A percentile compares a stretch with the other conserved stretches of the same genome.
phyloP scores from a whole-genome alignment of 2,113 vertebrate genomes.

The Mus pahari region DNA sequence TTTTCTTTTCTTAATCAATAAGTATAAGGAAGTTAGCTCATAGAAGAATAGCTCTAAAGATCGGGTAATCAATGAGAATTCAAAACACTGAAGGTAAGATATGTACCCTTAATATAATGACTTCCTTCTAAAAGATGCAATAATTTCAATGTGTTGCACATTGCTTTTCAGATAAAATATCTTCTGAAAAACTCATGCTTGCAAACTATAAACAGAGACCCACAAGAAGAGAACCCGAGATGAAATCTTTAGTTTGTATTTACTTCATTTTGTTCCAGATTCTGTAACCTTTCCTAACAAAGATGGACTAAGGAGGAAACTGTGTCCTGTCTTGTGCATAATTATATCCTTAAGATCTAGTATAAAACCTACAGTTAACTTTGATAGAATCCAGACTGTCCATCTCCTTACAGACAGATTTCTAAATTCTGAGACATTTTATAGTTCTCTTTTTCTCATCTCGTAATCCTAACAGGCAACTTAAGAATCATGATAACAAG shows the following conservation, averaged over 20 bases:
- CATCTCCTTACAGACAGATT: background rate
- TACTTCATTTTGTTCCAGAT: background rate
- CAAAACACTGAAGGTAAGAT: slow-evolving; percentile 26
- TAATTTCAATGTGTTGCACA: background rate
- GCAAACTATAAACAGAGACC: background rate
- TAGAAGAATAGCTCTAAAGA: background rate
- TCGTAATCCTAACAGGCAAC: background rate
- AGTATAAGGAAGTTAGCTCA: background rate
- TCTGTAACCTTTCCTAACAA: background rate
- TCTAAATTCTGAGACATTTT: slow-evolving; percentile 42
- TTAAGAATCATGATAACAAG: background rate
- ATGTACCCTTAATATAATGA: background rate
- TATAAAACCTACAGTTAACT: background rate
- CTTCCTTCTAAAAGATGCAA: slow-evolving; percentile 29
- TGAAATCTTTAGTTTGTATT: background rate
- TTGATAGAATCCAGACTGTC: background rate
- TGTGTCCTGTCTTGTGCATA: background rate
- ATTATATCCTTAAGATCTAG: background rate
- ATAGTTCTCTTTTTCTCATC: background rate
- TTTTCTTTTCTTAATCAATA: slow-evolving; percentile 1
- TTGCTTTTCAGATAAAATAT: slow-evolving; percentile 37
- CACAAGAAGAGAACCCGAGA: background rate
- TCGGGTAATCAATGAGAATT: background rate
- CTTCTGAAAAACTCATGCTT: slow-evolving; percentile 29
- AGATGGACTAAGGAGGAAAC: background rate